Evolutionary conservation across 2,888 invertebrate species (phyloP).

Genomic region (Exephanes ischioxanthus): DNA sequence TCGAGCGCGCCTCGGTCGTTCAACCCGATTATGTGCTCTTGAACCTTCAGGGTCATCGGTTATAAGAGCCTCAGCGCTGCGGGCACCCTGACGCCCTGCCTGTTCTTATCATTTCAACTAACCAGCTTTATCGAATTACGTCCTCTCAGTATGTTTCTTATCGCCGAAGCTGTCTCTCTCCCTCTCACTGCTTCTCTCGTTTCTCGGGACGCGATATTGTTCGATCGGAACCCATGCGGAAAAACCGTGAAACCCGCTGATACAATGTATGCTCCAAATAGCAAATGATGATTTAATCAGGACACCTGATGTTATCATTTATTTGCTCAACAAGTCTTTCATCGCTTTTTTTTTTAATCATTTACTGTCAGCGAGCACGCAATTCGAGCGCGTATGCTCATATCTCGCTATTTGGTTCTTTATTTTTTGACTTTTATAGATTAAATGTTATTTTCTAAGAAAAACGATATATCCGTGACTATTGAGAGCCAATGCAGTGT

Average conservation of each 20-base stretch:
- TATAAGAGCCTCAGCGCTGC: conserved; percentile 50
- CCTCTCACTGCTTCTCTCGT: conserved; percentile 46
- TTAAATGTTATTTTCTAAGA: too few relatives aligned
- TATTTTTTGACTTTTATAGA: too few relatives aligned
- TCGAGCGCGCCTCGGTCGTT: conserved; percentile 76
- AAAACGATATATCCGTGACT: too few relatives aligned
- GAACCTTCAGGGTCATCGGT: conserved; percentile 83
- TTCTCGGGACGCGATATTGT: conserved; percentile 3
- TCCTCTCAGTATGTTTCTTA: conserved; percentile 57
- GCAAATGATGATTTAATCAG: not conserved
- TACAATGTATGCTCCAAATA: conserved; percentile 1
- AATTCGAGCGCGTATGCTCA: too few relatives aligned
- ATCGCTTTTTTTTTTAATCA: too few relatives aligned
- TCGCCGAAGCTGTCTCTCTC: conserved; percentile 55
- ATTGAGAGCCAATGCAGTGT: too few relatives aligned
- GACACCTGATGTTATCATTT: not conserved
- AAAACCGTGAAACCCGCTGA: not conserved
- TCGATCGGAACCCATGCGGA: not conserved
- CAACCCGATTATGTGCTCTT: conserved; percentile 80
- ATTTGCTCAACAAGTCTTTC: not conserved
- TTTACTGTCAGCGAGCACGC: too few relatives aligned
- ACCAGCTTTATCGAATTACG: conserved; percentile 69
- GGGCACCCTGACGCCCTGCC: conserved; percentile 41
- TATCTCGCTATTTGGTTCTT: too few relatives aligned
- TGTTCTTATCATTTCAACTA: conserved; percentile 73